Evolutionary conservation across 2,888 invertebrate genomes (phyloP).

Genomic region (Ligdia adustata): DNA sequence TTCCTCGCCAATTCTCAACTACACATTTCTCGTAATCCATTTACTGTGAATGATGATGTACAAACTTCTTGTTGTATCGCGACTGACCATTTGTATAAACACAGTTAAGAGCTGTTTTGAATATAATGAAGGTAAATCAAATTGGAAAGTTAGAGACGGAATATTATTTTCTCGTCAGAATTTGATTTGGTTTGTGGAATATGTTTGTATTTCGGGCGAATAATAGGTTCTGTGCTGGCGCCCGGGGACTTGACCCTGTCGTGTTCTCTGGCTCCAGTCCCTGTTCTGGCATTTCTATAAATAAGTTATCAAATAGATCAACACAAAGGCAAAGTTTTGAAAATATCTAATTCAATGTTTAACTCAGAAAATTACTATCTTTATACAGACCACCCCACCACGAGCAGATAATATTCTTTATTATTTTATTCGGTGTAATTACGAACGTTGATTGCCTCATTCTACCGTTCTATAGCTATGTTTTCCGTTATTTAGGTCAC

Average conservation of each 20-base stretch:
- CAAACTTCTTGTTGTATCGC: slow-evolving; percentile 6
- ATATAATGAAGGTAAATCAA: slow-evolving; percentile 28
- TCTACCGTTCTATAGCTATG: slow-evolving; percentile 6
- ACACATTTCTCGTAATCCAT: slow-evolving; percentile 18
- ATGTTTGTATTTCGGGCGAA: slow-evolving; percentile 41
- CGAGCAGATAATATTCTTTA: background rate
- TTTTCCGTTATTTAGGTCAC: slow-evolving; percentile 88
- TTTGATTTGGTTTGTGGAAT: slow-evolving; percentile 39
- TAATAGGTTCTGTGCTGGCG: slow-evolving; percentile 29
- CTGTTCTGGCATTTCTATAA: slow-evolving; percentile 41
- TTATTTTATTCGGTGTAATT: background rate
- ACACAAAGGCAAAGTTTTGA: slow-evolving; percentile 50
- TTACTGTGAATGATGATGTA: slow-evolving; percentile 15
- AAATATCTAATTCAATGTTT: slow-evolving; percentile 15
- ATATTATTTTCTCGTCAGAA: slow-evolving; percentile 29
- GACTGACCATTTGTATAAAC: slow-evolving; percentile 12
- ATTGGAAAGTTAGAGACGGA: slow-evolving; percentile 28
- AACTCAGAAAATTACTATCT: slow-evolving; percentile 7
- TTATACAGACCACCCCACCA: slow-evolving; percentile 2
- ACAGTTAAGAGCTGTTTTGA: slow-evolving; percentile 12
- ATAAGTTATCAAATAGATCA: slow-evolving; percentile 33
- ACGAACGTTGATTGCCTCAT: background rate
- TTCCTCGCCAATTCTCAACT: slow-evolving; percentile 14
- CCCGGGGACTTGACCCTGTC: slow-evolving; percentile 39
- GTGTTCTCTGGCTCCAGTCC: slow-evolving; percentile 32